Base-by-base conservation (phyloP, 1,140 invertebrate species). In the Cydia amplana region DNA sequence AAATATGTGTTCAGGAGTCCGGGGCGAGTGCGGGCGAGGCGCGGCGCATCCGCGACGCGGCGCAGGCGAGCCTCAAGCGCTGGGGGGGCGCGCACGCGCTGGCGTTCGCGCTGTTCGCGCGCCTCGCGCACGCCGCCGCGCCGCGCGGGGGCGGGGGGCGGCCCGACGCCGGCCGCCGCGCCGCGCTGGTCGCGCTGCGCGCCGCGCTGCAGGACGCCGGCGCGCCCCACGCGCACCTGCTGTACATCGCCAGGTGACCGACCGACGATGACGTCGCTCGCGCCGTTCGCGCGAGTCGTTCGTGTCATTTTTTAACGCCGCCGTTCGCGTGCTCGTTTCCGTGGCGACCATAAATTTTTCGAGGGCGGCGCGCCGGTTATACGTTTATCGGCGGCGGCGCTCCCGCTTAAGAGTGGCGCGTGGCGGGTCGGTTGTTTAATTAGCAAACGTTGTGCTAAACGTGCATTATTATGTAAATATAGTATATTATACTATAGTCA, bases 101-200 rank as follows among this genome's bases (percentile, higher is more conserved):
- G 72, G 75, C 77, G 16, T 79, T 78, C 77, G 82, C 79, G 43
- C 76, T 78, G 79, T 82, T 80, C 80, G 80, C 81, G 72, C 78
- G 78, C 49, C 64, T 82, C 14, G 82, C 82, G 23, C 55, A 12
- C 74, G 3, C 20, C 74, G 60, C 77, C 76, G 75, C 80, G 36
- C 4, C 79, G 79, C 79, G 63, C 75, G 78, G 55, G 40, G 77
- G 78, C 14, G 7, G 51, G 78, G 80, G 80, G 55, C 74, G 75
- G 46, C 60, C 74, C 77, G 10, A 81, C 73, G 73, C 7, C 51
- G 67, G 5, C 6, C 78, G 77, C 76, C 9, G 36, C 60, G 16
- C 74, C 23, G 76, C 55, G 75, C 73, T 64, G 79, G 40, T 75
- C 80, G 78, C 78, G 80, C 74, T 77, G 74, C 64, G 77, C 78